Base-by-base conservation (phyloP, 1,140 invertebrate species). In the Platyura marginata region DNA sequence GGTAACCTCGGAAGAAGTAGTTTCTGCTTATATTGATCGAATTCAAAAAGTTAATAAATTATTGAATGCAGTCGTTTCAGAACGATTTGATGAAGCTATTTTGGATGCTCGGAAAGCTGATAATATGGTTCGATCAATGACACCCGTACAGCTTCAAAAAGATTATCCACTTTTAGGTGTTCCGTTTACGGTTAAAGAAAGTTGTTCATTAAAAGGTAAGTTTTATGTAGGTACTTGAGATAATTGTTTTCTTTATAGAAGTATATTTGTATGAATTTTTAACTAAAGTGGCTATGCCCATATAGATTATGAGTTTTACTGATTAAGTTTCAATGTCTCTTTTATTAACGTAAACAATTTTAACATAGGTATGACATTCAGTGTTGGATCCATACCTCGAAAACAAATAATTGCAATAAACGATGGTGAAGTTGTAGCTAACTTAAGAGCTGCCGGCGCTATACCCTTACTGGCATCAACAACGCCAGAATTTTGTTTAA, bases 381-480 rank as follows among this genome's bases (percentile, higher is more conserved):
- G 73, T 2, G 74, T 74, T 32, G 80, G 83, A 4, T 66, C 76
- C 16, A 43, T 75, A 11, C 54, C 61, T 4, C 60, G 75, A 13
- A 68, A 62, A 43, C 67, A 68, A 2, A 48, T 68, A 2, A 70
- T 70, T 40, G 73, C 79, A 1, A 51, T 63, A 0, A 46, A 56
- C 6, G 80, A 89, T 59, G 72, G 78, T 2, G 63, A 62, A 3
- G 68, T 67, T 0, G 75, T 88, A 0, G 49, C 54, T 9, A 51
- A 65, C 1, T 51, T 89, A 32, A 67, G 63, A 47, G 52, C 64
- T 11, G 74, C 81, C 19, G 83, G 89, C 9, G 79, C 71, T n/a
- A 88, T 93, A 41, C 72, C 78, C 0, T 54, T 89, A 1, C 68
- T 77, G 32, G 72, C 86, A 0, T 88, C 85, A 2, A 88, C 85